phyloP scores from a whole-genome alignment of 2,888 invertebrate genomes.

The Apamea sordens region DNA sequence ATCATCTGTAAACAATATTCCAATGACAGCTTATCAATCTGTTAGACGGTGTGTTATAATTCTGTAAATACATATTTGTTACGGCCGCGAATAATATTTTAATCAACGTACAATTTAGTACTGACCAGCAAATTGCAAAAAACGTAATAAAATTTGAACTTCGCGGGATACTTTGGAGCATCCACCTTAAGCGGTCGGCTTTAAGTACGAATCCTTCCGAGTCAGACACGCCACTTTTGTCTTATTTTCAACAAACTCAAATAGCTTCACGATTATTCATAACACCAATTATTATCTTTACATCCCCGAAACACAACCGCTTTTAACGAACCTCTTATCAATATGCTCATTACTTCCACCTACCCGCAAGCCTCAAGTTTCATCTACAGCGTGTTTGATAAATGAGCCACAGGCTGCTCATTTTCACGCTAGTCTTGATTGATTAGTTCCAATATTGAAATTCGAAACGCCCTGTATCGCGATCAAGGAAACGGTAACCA shows the following conservation, averaged over 20 bases:
- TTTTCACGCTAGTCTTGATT: constrained; percentile 81
- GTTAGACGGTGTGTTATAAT: too few relatives aligned
- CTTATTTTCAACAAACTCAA: neutral
- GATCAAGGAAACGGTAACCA: constrained; percentile 68
- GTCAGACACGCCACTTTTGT: neutral
- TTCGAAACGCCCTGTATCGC: constrained; percentile 75
- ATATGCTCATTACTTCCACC: constrained; percentile 56
- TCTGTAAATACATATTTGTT: too few relatives aligned
- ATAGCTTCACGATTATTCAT: constrained; percentile 15
- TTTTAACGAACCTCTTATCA: constrained; percentile 33
- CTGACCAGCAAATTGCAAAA: too few relatives aligned
- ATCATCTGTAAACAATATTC: neutral
- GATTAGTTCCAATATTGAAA: constrained; percentile 85
- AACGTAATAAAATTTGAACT: too few relatives aligned
- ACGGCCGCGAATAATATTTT: too few relatives aligned
- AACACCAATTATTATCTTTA: constrained; percentile 17
- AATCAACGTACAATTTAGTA: too few relatives aligned
- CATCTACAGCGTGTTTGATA: constrained; percentile 79
- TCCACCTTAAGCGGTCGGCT: too few relatives aligned
- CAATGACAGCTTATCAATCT: neutral
- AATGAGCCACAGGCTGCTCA: constrained; percentile 78
- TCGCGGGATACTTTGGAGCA: too few relatives aligned
- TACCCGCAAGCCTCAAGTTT: constrained; percentile 68
- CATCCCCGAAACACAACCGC: constrained; percentile 19
- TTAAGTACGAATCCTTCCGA: neutral